Percentiles rank a stretch among this genome's conserved stretches.
These are phyloP conservation scores for Eupeodes latifasciatus DNA, from an alignment of 2,888 invertebrate species.

Conservation along the genomic window DNA sequence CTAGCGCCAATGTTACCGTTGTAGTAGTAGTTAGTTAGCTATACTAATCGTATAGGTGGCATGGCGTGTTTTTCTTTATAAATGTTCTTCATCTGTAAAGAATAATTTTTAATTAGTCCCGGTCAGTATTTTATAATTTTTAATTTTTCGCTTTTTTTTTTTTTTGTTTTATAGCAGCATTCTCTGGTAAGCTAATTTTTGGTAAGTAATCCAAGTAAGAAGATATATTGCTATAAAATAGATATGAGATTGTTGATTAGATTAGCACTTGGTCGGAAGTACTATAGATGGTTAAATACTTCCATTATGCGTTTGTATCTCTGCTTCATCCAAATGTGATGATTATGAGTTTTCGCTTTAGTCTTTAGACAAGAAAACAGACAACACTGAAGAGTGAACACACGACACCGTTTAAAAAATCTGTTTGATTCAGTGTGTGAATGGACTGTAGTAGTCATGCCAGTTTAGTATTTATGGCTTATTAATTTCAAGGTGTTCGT, in stretches of 20 bases:
- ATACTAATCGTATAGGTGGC: conserved; percentile 43
- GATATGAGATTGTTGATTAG: conserved; percentile 32
- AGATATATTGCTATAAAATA: background rate
- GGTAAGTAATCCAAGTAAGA: conserved; percentile 15
- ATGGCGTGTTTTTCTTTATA: conserved; percentile 47
- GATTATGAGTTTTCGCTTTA: conserved; percentile 8
- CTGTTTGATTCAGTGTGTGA: conserved; percentile 27
- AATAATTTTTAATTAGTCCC: conserved; percentile 37
- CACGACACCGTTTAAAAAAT: background rate
- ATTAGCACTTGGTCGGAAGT: conserved; percentile 57
- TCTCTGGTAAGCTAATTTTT: conserved; percentile 34
- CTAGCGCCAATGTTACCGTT: conserved; percentile 1
- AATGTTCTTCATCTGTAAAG: conserved; percentile 7
- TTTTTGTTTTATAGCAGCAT: conserved; percentile 7
- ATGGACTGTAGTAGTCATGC: conserved; percentile 28
- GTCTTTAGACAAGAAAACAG: background rate
- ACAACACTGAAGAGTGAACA: background rate
- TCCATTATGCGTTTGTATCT: conserved; percentile 18
- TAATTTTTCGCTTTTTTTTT: background rate
- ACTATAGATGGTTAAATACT: conserved; percentile 1
- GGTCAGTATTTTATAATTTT: conserved; percentile 34
- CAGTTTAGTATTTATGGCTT: conserved; percentile 65
- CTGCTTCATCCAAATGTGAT: background rate
- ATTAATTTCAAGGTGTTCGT: conserved; percentile 70
- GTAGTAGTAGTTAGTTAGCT: conserved; percentile 37